Evolutionary conservation across 2,797 vertebrate species (phyloP), one percentile per base, ranked within the genome.

Genomic region (Hipposideros larvatus): DNA sequence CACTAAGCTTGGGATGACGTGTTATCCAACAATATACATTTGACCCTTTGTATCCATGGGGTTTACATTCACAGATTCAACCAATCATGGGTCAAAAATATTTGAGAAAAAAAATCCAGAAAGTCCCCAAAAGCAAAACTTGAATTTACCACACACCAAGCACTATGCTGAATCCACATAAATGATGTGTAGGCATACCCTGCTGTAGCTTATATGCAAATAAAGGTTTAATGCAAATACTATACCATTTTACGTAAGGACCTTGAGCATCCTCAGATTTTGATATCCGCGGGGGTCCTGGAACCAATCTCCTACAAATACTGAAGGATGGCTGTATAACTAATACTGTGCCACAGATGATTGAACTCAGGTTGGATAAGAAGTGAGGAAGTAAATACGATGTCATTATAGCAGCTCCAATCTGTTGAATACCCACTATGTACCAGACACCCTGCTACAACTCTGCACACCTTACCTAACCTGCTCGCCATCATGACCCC

Each of bases 1-100:
- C 55, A 82, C 90, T 82, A 91, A 73, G 61, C 68, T 78, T 6
- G 43, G 78, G 74, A 48, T 82, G 86, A 92, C 63, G 79, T 34
- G 46, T 75, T 83, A 78, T 55, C 78, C n/a, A 11, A 34, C 18
- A 16, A 61, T 61, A 14, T 90, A 34, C 7, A 65, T 19, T 65
- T 83, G 13, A 19, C 41, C 26, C 80, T 65, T 61, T 48, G 80
- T 65, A 22, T 61, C 28, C 1, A 1, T 65, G 11, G 43, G 79
- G 48, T 83, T 83, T 41, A 82, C 41, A 65, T 24, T 59, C 43
- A 83, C 31, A n/a, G 43, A 43, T 48, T 83, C 59, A 65, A 48
- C 19, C 79, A 48, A n/a, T 41, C 31, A 31, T 19, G 4, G 59
- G 34, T 24, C 48, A 11, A 48, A 83, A 83, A 83, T 83, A 65